phyloP scores from a whole-genome alignment of 2,888 invertebrate genomes.

The Cinara cedri region DNA sequence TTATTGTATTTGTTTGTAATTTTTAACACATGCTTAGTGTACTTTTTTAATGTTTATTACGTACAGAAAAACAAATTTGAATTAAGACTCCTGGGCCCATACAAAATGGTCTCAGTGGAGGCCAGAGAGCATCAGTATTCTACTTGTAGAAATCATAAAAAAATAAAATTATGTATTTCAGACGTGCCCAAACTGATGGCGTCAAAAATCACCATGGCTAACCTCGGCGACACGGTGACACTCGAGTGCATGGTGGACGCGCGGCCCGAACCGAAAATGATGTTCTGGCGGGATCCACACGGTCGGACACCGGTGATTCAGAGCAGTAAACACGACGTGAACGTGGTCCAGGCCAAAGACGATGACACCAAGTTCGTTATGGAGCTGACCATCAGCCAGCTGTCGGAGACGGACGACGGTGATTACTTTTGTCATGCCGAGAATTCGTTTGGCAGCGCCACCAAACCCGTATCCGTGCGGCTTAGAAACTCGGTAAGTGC shows the following conservation, averaged over 20 bases:
- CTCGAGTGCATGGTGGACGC: conserved; percentile 80
- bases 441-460: conserved; percentile 78
- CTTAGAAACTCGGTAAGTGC: conserved; percentile 67
- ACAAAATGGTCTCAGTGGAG: too few species aligned
- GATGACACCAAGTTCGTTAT: conserved; percentile 75
- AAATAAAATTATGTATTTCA: too few species aligned
- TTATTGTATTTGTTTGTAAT: too few species aligned
- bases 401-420: conserved; percentile 74
- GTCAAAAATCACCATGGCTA: conserved; percentile 78
- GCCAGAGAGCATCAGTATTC: too few species aligned
- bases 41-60: too few species aligned
- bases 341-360: conserved; percentile 62
- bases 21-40: too few species aligned
- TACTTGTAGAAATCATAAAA: too few species aligned
- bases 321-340: conserved; percentile 75
- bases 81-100: too few species aligned
- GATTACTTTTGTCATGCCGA: conserved; percentile 86
- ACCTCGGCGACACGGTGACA: conserved; percentile 76
- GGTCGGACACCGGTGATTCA: conserved; percentile 78
- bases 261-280: conserved; percentile 78
- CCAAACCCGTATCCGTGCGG: conserved; percentile 76
- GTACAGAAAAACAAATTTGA: too few species aligned
- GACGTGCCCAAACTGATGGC: conserved; percentile 80
- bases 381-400: conserved; percentile 76
- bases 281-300: conserved; percentile 81